phyloP scores from a whole-genome alignment of 2,888 invertebrate species.

The Torymus auratus region DNA sequence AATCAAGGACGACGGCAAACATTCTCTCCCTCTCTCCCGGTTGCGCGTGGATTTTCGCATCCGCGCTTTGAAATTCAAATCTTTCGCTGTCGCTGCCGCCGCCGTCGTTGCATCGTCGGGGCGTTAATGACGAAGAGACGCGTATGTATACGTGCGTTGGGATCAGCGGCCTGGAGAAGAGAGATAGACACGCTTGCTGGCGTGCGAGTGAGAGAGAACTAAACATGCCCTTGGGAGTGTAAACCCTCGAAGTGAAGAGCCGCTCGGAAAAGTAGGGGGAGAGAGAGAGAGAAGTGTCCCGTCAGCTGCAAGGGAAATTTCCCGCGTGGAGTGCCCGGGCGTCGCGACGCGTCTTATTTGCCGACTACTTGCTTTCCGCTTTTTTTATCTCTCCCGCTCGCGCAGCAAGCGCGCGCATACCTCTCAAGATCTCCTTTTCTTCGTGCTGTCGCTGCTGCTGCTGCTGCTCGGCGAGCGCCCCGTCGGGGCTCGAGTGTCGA shows the following conservation, averaged over 20 bases:
- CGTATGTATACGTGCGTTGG: neutral
- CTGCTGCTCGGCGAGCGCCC: neutral
- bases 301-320: slow-evolving; percentile 49
- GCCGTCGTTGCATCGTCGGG: neutral
- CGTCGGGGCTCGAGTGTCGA: slow-evolving; percentile 46
- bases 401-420: neutral
- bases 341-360: slow-evolving; percentile 49
- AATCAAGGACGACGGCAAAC: slow-evolving; percentile 54
- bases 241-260: slow-evolving; percentile 21
- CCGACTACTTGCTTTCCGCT: slow-evolving; percentile 47
- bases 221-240: slow-evolving; percentile 49
- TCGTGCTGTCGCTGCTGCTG: neutral
- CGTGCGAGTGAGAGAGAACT: slow-evolving; percentile 30
- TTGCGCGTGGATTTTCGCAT: no score
- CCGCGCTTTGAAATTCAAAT: slow-evolving; percentile 48
- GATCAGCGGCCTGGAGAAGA: no score
- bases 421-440: slow-evolving; percentile 16
- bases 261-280: slow-evolving; percentile 1
- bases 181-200: neutral
- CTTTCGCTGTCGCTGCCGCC: neutral
- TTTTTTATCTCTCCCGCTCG: slow-evolving; percentile 28
- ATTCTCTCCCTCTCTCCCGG: neutral
- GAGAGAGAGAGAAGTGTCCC: slow-evolving; percentile 39
- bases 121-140: slow-evolving; percentile 41
- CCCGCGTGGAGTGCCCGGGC: slow-evolving; percentile 1